phyloP scores from a whole-genome alignment of 2,888 invertebrate species.

The Germaria angustata region DNA sequence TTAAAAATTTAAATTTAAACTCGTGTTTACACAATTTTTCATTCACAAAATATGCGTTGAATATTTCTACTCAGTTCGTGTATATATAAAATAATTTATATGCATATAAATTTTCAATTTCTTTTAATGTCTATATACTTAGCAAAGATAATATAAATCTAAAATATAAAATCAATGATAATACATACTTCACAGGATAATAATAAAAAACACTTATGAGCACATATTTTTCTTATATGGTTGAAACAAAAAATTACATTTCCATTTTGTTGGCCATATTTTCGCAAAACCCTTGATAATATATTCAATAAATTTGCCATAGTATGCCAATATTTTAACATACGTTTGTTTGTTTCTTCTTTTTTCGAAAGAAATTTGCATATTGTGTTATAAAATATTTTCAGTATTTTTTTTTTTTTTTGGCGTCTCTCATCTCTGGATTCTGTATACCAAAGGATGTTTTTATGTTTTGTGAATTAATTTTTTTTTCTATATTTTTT shows the following conservation, averaged over 20 bases:
- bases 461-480: constrained; percentile 38
- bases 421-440: not conserved
- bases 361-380: constrained; percentile 50
- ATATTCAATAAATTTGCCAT: constrained; percentile 65
- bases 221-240: not conserved
- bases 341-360: constrained; percentile 39
- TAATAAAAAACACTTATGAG: not conserved
- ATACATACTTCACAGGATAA: not conserved
- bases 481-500: constrained; percentile 5
- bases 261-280: constrained; percentile 58
- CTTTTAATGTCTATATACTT: constrained; percentile 35
- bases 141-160: constrained; percentile 17
- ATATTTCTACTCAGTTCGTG: not conserved
- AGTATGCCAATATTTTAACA: constrained; percentile 64
- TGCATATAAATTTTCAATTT: constrained; percentile 52
- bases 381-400: constrained; percentile 62
- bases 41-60: constrained; percentile 24
- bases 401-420: constrained; percentile 42
- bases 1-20: too few species aligned
- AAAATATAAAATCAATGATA: constrained; percentile 56
- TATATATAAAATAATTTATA: constrained; percentile 42
- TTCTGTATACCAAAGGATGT: not conserved
- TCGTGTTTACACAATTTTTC: too few species aligned
- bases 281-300: constrained; percentile 50
- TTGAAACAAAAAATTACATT: constrained; percentile 46